Conservation (phyloP, 2,113 vertebrate species). For the Asarcornis scutulata region DNA sequence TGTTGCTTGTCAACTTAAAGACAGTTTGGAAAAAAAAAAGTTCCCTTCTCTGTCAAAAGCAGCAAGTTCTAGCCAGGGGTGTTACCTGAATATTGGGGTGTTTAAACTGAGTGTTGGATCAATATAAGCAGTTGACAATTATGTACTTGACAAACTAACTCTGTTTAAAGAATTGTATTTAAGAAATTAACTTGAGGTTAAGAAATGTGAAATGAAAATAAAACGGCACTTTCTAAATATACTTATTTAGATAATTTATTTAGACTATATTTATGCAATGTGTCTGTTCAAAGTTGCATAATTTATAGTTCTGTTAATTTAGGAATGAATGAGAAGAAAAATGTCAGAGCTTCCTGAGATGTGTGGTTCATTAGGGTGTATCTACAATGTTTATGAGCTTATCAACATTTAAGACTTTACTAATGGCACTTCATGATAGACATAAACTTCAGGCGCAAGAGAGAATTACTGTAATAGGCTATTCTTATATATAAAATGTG, state of each 20-base stretch:
- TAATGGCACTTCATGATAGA: not conserved
- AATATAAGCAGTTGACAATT: not conserved
- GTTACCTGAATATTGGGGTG: not conserved
- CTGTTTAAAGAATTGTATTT: not conserved
- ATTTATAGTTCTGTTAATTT: not conserved
- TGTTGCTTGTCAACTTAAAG: not conserved
- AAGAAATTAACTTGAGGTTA: not conserved
- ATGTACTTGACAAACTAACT: not conserved
- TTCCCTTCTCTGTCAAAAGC: rapidly evolving
- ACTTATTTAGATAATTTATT: not conserved
- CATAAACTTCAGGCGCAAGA: not conserved
- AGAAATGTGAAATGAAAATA: not conserved
- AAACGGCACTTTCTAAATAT: not conserved
- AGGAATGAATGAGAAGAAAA: not conserved
- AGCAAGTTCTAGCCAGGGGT: not conserved
- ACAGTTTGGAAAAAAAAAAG: not conserved
- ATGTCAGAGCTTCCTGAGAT: not conserved
- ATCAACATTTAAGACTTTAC: not conserved
- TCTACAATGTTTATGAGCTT: not conserved
- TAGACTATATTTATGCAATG: not conserved
- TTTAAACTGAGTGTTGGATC: not conserved
- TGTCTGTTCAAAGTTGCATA: not conserved
- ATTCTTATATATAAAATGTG: not conserved
- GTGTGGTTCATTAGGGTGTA: not conserved
- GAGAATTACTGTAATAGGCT: not conserved